Evolutionary conservation across 2,797 vertebrate genomes (phyloP).

Genomic region (Tenualosa thibaudeaui): DNA sequence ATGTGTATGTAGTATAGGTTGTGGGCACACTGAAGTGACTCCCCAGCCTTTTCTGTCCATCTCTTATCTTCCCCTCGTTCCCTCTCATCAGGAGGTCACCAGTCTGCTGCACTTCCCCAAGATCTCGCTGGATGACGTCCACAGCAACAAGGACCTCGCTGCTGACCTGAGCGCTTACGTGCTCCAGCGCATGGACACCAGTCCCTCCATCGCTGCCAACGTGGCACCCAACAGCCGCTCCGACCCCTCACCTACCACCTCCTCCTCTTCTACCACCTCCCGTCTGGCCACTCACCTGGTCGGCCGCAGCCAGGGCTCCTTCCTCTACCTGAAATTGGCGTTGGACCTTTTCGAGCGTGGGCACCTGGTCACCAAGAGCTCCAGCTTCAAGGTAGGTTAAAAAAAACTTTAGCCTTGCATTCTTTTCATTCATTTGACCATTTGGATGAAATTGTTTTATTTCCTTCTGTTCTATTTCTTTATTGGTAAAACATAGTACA

Average conservation of each 20-base stretch:
- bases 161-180: slow-evolving; percentile 91
- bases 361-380: slow-evolving; percentile 91
- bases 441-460: no score
- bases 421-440: no score
- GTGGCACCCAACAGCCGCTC: slow-evolving; percentile 91
- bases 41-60: neutral
- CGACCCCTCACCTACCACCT: slow-evolving; percentile 64
- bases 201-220: slow-evolving; percentile 86
- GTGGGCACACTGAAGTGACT: neutral
- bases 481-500: no score
- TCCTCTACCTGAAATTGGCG: slow-evolving; percentile 93
- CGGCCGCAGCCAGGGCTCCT: slow-evolving; percentile 91
- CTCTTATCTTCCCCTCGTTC: slow-evolving; percentile 31
- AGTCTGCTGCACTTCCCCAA: slow-evolving; percentile 82
- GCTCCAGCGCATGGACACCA: slow-evolving; percentile 88
- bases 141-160: slow-evolving; percentile 89
- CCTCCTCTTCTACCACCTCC: slow-evolving; percentile 71
- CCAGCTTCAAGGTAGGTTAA: slow-evolving; percentile 82
- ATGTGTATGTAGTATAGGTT: neutral
- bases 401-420: no score
- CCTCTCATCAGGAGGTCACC: slow-evolving; percentile 82
- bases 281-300: slow-evolving; percentile 94
- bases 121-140: slow-evolving; percentile 90
- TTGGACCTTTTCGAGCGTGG: slow-evolving; percentile 94
- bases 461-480: no score